Percentiles rank a stretch among this genome's conserved stretches.
phyloP scores from a whole-genome alignment of 2,113 vertebrate genomes.

The Daphoenositta chrysoptera region DNA sequence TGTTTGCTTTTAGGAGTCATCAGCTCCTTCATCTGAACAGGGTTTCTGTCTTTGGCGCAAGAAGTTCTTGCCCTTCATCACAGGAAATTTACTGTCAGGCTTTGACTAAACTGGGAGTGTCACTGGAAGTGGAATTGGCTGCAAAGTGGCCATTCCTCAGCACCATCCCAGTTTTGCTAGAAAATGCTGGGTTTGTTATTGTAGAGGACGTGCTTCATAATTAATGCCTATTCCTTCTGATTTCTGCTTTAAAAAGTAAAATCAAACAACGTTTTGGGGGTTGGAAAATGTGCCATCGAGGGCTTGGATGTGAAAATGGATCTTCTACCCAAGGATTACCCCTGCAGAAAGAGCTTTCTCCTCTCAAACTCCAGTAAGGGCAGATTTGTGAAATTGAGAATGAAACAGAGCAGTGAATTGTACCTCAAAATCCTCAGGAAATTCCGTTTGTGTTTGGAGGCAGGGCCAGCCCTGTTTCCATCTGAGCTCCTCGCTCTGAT shows the following conservation, averaged over 20 bases:
- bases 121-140: not conserved
- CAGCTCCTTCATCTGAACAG: not conserved
- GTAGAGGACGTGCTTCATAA: not conserved
- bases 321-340: not conserved
- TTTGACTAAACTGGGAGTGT: not conserved
- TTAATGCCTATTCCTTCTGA: not conserved
- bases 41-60: not conserved
- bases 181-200: accelerated
- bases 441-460: not conserved
- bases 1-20: not conserved
- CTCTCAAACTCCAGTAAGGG: not conserved
- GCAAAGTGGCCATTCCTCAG: not conserved
- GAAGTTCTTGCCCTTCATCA: not conserved
- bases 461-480: not conserved
- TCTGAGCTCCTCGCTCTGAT: not conserved
- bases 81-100: not conserved
- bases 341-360: not conserved
- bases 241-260: not conserved
- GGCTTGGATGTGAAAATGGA: not conserved
- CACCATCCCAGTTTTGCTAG: not conserved
- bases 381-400: not conserved
- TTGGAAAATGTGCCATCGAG: not conserved
- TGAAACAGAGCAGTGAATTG: not conserved
- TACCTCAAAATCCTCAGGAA: not conserved
- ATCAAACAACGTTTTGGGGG: not conserved